phyloP scores from a whole-genome alignment of 37 sponge, comb jelly and placozoan genomes.

The Cladorhizidae sp. region DNA sequence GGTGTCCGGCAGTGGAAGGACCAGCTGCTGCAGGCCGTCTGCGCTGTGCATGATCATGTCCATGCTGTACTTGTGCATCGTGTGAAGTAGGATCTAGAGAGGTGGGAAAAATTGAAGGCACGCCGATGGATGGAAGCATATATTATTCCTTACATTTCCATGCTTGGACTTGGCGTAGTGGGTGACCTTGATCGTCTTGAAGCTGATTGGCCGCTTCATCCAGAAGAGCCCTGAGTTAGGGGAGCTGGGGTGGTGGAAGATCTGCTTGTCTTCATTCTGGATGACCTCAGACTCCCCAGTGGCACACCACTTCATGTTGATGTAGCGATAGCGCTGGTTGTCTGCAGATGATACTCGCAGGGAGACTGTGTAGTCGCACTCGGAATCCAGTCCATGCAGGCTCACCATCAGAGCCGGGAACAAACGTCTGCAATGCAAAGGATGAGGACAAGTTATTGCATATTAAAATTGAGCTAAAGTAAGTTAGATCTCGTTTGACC shows the following conservation, averaged over 20 bases:
- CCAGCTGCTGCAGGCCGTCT: not conserved
- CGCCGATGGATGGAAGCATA: not conserved
- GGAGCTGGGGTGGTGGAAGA: constrained; percentile 56
- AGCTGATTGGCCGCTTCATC: constrained; percentile 72
- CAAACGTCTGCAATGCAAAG: constrained; percentile 34
- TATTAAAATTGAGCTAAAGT: too few relatives aligned
- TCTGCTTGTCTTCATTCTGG: constrained; percentile 45
- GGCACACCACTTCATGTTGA: constrained; percentile 33
- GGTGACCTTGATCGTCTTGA: constrained; percentile 63
- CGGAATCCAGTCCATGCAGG: constrained; percentile 60
- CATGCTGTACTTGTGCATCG: constrained; percentile 65
- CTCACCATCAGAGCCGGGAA: constrained; percentile 61
- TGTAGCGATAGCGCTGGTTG: constrained; percentile 61
- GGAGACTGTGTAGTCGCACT: constrained; percentile 35
- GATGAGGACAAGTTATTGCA: not conserved
- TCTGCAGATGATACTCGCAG: constrained; percentile 44
- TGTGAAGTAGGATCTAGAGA: constrained; percentile 63
- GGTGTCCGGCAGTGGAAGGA: constrained; percentile 21
- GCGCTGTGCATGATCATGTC: constrained; percentile 1
- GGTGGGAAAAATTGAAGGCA: not conserved
- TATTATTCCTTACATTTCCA: constrained; percentile 32
- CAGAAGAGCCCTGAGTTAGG: constrained; percentile 60
- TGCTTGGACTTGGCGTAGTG: constrained; percentile 27
- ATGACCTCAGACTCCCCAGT: constrained; percentile 40
- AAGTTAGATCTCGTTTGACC: too few relatives aligned